Evolutionary conservation across 2,113 vertebrate genomes (phyloP), one percentile per base, ranked within the genome.

Genomic region (Dromas ardeola): DNA sequence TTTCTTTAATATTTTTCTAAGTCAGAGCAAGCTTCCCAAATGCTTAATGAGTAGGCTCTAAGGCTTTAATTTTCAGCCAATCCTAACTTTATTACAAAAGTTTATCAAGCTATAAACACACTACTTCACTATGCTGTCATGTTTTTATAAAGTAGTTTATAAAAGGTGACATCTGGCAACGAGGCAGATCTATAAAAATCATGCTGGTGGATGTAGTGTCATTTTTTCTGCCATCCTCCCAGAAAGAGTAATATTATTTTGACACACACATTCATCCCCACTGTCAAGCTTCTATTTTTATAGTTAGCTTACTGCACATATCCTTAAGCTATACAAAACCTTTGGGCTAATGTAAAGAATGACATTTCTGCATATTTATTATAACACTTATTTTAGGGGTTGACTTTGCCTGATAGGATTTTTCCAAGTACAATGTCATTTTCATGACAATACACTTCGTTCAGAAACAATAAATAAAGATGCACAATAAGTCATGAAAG

Each of bases 221-320:
- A 95, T 97, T 98, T 97, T 97, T 98, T 96, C 98, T 98, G 97
- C 98, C 97, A 97, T 97, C 74, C 95, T 97, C 97, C 97, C 97
- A 97, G 98, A 98, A 98, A 98, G 97, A 98, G 97, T 98, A 98
- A 98, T 98, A 98, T 98, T 98, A 98, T 98, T 98, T 98, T 98
- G 98, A 98, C 98, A 98, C 86, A 88, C 97, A 98, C 97, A 98
- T 98, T 98, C 98, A 98, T 98, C 97, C 98, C 97, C 93, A 97
- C 98, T 98, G 98, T 98, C 98, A 98, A 98, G 94, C 94, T 98
- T 98, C 98, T 98, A 98, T 98, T 98, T 98, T 98, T 98, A 98
- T 98, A 97, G 97, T 97, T 96, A 97, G 98, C 97, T 98, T 97
- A 95, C 97, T 97, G 97, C 97, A 98, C 97, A 97, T 98, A 98